Conservation (phyloP, 2,113 vertebrate genomes). For the Fulmarus glacialis region DNA sequence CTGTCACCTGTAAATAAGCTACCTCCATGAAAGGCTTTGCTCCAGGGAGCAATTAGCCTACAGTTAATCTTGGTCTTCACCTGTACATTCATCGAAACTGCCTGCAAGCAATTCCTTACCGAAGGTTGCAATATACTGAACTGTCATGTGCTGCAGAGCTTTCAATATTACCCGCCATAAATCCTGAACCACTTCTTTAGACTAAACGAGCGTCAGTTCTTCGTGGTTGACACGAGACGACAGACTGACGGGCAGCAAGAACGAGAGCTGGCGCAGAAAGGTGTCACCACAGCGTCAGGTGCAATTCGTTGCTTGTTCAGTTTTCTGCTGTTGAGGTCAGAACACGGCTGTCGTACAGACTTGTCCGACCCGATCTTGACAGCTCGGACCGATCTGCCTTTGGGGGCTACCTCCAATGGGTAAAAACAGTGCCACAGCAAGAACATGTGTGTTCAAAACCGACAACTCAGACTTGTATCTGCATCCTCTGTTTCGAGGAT, state of each 20-base stretch:
- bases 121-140: background rate
- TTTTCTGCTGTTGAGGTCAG: background rate
- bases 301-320: no score
- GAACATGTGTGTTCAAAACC: background rate
- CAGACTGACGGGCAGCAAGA: background rate
- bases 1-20: background rate
- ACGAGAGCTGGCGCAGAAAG: background rate
- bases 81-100: background rate
- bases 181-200: background rate
- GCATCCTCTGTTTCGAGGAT: background rate
- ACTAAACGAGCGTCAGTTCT: background rate
- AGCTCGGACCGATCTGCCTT: background rate
- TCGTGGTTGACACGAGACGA: fast-evolving
- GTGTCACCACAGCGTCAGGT: background rate
- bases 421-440: background rate
- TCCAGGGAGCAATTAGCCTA: background rate
- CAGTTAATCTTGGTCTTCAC: background rate
- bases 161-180: background rate
- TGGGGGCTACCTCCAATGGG: background rate
- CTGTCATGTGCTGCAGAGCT: background rate
- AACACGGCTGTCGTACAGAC: fast-evolving
- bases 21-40: background rate
- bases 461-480: background rate
- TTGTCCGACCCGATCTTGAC: fast-evolving
- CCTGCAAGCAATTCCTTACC: background rate